Evolutionary conservation across 2,888 invertebrate species (phyloP).

Genomic region (Shargacucullia verbasci): DNA sequence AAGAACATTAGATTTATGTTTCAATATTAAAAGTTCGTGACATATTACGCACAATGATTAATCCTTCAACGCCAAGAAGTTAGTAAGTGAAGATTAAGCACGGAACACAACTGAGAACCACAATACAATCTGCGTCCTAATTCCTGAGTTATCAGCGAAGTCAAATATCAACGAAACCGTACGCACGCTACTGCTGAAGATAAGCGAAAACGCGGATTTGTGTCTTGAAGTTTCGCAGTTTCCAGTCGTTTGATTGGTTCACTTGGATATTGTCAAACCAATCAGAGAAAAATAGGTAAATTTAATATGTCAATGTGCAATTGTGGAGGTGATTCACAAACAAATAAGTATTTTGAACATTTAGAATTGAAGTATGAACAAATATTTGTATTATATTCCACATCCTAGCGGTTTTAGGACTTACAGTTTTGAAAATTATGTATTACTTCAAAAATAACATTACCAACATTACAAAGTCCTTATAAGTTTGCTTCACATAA

Average conservation of each 20-base stretch:
- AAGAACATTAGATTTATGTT: neutral
- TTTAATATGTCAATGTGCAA: no score
- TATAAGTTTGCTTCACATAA: conserved; percentile 7
- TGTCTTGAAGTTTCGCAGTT: conserved; percentile 37
- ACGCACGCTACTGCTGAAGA: conserved; percentile 67
- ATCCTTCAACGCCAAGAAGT: conserved; percentile 37
- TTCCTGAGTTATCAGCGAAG: conserved; percentile 79
- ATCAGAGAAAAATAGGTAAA: neutral
- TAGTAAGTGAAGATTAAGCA: conserved; percentile 50
- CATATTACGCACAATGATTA: conserved; percentile 16
- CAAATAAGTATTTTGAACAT: no score
- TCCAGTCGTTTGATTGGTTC: conserved; percentile 15
- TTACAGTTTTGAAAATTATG: no score
- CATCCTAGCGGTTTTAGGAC: no score
- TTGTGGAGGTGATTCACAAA: no score
- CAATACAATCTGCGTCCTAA: conserved; percentile 80
- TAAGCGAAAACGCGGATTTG: conserved; percentile 61
- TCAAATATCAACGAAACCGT: conserved; percentile 75
- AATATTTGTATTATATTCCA: no score
- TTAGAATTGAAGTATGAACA: no score
- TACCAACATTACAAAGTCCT: neutral
- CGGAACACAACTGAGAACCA: conserved; percentile 59
- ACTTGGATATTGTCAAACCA: conserved; percentile 9
- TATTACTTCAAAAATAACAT: neutral
- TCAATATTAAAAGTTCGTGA: conserved; percentile 8